Evolutionary conservation across 2,888 invertebrate species (phyloP), one percentile per base, ranked within the genome.

Genomic region (Galerucella pusilla): DNA sequence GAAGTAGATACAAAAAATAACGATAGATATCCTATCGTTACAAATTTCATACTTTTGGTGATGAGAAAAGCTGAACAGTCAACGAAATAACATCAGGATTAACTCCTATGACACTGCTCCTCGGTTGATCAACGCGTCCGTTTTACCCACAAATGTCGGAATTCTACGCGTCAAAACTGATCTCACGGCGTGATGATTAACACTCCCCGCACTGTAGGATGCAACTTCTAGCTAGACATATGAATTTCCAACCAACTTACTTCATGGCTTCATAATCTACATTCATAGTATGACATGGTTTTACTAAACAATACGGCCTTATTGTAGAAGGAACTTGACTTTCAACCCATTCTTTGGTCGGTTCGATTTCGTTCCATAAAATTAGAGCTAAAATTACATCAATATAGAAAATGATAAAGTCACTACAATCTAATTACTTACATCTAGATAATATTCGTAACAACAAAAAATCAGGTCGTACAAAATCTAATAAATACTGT

Each of bases 181-280:
- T 35, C 4, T 5, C 0, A 5, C 0, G 5, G 6, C 35, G 35
- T 5, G 5, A 5, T 35, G 35, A 35, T 35, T 5, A 35, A 35
- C 5, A 35, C 35, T 35, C 5, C 35, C 5, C 28, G 5, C 35
- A 5, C 35, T 5, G 35, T 42, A 42, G 7, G 35, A 42, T 42
- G 35, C 35, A 42, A 42, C 9, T 42, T 42, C 9, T 42, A 35
- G 1, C 35, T 35, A 35, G 35, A 42, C 35, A 35, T 6, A 35
- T 9, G 2, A 42, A 42, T 42, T 42, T 42, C 35, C 9, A 70
- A n/a, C 12, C 6, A 72, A 85, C 89, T 91, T 85, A 96, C 96
- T 96, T 96, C 93, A 97, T 96, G 16, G 97, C 96, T 88, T 97
- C 97, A 83, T 95, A 94, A 87, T 97, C 97, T 45, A 97, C 91